Percentiles rank a stretch among this genome's conserved stretches.
These are phyloP conservation scores for Lordiphosa mommai DNA, from an alignment of 1,140 invertebrate species.

Conservation along the genomic window DNA sequence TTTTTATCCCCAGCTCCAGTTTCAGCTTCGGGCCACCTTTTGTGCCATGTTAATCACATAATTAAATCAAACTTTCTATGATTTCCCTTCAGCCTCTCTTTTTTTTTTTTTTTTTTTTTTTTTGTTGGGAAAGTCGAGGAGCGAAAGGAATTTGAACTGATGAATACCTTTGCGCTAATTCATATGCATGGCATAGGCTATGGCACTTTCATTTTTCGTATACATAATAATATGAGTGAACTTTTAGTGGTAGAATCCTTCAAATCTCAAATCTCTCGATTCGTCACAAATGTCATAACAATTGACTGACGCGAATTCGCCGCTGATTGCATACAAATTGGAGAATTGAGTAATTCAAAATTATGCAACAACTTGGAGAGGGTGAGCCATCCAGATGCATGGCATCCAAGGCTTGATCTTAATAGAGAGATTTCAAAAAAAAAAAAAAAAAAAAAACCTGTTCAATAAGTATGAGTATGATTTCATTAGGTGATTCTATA, in stretches of 20 bases:
- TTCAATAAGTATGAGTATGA: neutral
- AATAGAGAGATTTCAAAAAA: neutral
- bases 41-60: slow-evolving; percentile 74
- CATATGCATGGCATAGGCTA: slow-evolving; percentile 1
- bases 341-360: slow-evolving; percentile 2
- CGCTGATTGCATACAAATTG: slow-evolving; percentile 3
- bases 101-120: too few species aligned
- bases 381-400: slow-evolving; percentile 1
- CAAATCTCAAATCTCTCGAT: neutral
- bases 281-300: neutral
- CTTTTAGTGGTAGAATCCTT: neutral
- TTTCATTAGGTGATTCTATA: neutral
- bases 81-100: slow-evolving; percentile 50
- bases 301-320: neutral
- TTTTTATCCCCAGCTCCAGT: slow-evolving; percentile 8
- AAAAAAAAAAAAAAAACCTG: slow-evolving; percentile 6
- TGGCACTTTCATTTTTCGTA: neutral
- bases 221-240: neutral
- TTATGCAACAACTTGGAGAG: slow-evolving; percentile 2
- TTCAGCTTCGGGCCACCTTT: slow-evolving; percentile 53
- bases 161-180: neutral
- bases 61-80: slow-evolving; percentile 76
- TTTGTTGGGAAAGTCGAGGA: slow-evolving; percentile 10
- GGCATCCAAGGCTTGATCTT: neutral
- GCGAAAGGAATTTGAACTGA: slow-evolving; percentile 22